Evolutionary conservation across 2,113 vertebrate species (phyloP).

Genomic region (Phalacrocorax brasilianus): DNA sequence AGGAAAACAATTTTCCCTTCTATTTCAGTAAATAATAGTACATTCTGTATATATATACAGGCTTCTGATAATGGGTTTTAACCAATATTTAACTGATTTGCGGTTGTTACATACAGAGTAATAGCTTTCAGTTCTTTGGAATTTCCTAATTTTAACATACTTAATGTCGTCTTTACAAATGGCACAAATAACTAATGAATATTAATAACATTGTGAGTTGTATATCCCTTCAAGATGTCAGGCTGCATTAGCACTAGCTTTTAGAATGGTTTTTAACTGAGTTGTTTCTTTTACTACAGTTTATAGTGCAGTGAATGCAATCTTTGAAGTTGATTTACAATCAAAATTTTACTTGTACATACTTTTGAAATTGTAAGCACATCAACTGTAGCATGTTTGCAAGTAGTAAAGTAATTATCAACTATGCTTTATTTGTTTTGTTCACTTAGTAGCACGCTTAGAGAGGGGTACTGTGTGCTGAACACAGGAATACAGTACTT

Average conservation of each 20-base stretch:
- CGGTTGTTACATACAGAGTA: not conserved
- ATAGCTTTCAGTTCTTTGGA: not conserved
- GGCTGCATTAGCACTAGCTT: not conserved
- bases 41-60: not conserved
- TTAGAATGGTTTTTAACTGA: not conserved
- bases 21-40: not conserved
- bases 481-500: not conserved
- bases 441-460: not conserved
- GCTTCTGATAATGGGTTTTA: not conserved
- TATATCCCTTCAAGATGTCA: not conserved
- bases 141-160: not conserved
- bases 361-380: not conserved
- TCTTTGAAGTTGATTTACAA: not conserved
- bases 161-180: not conserved
- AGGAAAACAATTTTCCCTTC: not conserved
- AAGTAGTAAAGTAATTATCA: not conserved
- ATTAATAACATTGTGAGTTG: not conserved
- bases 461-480: not conserved
- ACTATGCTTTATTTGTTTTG: not conserved
- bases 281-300: not conserved
- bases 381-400: not conserved
- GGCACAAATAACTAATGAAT: not conserved
- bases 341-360: not conserved
- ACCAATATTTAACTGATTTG: conserved; percentile 3
- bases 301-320: not conserved